These are phyloP conservation scores for Rhingia campestris DNA, from an alignment of 2,888 invertebrate species.

Conservation along the genomic window DNA sequence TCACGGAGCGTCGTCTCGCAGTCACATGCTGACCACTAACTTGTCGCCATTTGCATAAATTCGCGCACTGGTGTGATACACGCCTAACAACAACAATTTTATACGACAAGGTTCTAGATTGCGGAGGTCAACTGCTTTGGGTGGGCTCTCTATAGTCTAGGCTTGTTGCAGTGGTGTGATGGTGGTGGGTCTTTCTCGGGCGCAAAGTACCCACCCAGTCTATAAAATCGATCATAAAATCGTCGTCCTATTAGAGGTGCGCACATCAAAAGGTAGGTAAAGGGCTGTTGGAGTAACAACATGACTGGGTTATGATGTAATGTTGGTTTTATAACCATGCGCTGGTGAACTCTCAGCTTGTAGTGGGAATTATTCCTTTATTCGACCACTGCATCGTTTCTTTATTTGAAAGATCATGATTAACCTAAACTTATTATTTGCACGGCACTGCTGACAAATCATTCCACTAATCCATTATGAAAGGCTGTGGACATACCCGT, in stretches of 20 bases:
- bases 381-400: not conserved
- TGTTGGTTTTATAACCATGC: not conserved
- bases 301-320: too few species aligned
- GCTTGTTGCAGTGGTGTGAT: not conserved
- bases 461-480: not conserved
- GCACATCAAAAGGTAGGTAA: not conserved
- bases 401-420: not conserved
- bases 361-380: not conserved
- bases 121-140: conserved; percentile 70
- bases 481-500: not conserved
- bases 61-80: conserved; percentile 65
- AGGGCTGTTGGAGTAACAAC: not conserved
- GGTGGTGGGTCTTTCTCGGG: not conserved
- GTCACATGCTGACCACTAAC: conserved; percentile 15
- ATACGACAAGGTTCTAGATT: conserved; percentile 61
- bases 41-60: conserved; percentile 71
- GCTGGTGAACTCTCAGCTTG: not conserved
- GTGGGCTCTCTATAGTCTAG: conserved; percentile 6
- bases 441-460: not conserved
- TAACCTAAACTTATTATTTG: not conserved
- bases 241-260: conserved; percentile 5
- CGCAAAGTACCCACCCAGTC: conserved; percentile 1
- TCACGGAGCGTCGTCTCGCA: not conserved
- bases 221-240: conserved; percentile 23
- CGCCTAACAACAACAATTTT: conserved; percentile 58